Evolutionary conservation across 2,888 invertebrate species (phyloP), one percentile per base, ranked within the genome.

Genomic region (Pseudolycoriella hygida): DNA sequence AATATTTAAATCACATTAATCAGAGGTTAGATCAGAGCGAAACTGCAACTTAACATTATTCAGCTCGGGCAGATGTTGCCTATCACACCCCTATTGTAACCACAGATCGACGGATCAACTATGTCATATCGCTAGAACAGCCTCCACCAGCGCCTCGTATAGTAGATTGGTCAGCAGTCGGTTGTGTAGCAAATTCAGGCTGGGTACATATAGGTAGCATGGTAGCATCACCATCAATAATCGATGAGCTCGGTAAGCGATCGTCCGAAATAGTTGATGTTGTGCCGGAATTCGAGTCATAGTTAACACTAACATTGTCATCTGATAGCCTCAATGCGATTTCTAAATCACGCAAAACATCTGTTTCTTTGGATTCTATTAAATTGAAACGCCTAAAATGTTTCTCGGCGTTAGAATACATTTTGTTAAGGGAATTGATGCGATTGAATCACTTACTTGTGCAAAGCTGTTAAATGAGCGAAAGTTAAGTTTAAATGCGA

Each of bases 401-500:
- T 56, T 77, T 41, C 37, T 40, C 2, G 40, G 32, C 47, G 32
- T 41, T 12, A 30, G 17, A 30, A 31, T 17, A 11, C n/a, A n/a
- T n/a, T n/a, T n/a, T n/a, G n/a, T n/a, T n/a, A n/a, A n/a, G 31
- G 4, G 5, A 25, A 25, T n/a, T n/a, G n/a, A n/a, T n/a, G n/a
- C n/a, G n/a, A n/a, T n/a, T 8, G 25, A 25, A 6, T 8, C 31
- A 46, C 32, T 49, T 49, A 55, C 55, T 53, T 65, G 64, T 80
- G 77, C 57, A 80, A 69, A 60, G 79, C 85, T 60, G 89, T 89
- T 68, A 96, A 80, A 73, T 96, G 94, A 68, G 88, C 88, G 74
- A 93, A 94, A 58, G 96, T 86, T 71, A 90, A 83, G 74, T 96
- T 94, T 68, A 96, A 80, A 71, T 96, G 94, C 63, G 89, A 84